A percentile compares a stretch with the other conserved stretches of the same genome.
Conservation (phyloP, 2,113 vertebrate genomes). For the Glaucomys volans region DNA sequence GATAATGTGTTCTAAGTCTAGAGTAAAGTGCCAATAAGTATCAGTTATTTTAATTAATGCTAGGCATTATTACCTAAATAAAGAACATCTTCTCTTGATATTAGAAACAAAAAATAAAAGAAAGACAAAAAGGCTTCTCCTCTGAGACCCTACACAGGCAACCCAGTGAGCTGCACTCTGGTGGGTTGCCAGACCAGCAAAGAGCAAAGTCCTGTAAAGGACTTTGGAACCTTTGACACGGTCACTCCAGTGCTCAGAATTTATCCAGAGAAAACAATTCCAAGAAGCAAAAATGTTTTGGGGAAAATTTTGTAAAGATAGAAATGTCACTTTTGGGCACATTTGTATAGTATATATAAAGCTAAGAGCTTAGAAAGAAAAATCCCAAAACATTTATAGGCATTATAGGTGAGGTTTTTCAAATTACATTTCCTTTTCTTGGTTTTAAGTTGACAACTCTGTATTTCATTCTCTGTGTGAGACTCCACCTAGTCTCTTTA, state of each 20-base stretch:
- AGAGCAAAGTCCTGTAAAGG: neutral
- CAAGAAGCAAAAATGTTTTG: neutral
- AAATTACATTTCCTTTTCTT: neutral
- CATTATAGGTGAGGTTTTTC: neutral
- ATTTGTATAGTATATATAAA: neutral
- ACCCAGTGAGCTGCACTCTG: neutral
- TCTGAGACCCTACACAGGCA: neutral
- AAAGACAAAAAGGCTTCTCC: neutral
- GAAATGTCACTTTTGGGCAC: neutral
- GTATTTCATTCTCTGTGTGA: neutral
- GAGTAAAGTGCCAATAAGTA: neutral
- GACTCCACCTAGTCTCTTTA: neutral
- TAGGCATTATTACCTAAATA: neutral
- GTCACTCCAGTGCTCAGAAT: neutral
- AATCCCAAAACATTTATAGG: too few species aligned
- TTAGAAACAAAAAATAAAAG: neutral
- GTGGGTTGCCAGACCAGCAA: neutral
- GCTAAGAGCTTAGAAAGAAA: neutral
- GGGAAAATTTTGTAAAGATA: neutral
- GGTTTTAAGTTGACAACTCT: neutral
- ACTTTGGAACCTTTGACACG: neutral
- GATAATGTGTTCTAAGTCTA: neutral
- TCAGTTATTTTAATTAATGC: neutral
- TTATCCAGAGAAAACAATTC: neutral
- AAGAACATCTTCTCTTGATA: neutral